Evolutionary conservation across 1,140 invertebrate species (phyloP), one percentile per base, ranked within the genome.

Genomic region (Lepidurus couesii): DNA sequence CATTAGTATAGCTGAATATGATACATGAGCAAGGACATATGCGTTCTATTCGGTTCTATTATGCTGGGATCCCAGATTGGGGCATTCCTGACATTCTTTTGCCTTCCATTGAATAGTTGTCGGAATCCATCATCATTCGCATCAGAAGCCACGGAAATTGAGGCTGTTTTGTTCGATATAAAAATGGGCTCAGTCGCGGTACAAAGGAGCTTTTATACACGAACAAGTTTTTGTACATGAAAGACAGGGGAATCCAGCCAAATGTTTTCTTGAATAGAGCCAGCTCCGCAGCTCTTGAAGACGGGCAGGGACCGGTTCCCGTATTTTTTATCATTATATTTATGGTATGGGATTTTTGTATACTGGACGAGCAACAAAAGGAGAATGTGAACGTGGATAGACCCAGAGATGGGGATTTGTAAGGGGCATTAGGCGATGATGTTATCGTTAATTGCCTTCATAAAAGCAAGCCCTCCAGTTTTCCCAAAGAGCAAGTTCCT

Each of bases 361-460:
- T 65, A 65, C 53, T 65, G n/a, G 53, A 65, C 53, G 8, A 65
- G 53, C 53, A 65, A 65, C 53, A 65, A n/a, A 21, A 21, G 53
- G 53, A 13, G 3, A 65, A 65, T 65, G 53, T 65, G 53, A 65
- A 65, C 53, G 13, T 65, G 53, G 53, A 65, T 65, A 21, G 53
- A 65, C 53, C 53, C 13, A 65, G 53, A 65, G 53, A 65, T 65
- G 53, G 53, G 53, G 53, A 21, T 65, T 65, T 65, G 53, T 65
- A 65, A 65, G 53, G 53, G 21, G 53, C 53, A 65, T 65, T 65
- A 21, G 53, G 53, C 53, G 53, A 65, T 65, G 53, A 65, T 65
- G 53, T 9, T 65, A 65, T 65, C 53, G 53, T 65, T 65, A 65
- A 65, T 65, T 65, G 53, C 53, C 53, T 65, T 65, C 53, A 65